A percentile compares a stretch with the other conserved stretches of the same genome.
phyloP scores from a whole-genome alignment of 2,113 vertebrate genomes.

The Uria aalge region DNA sequence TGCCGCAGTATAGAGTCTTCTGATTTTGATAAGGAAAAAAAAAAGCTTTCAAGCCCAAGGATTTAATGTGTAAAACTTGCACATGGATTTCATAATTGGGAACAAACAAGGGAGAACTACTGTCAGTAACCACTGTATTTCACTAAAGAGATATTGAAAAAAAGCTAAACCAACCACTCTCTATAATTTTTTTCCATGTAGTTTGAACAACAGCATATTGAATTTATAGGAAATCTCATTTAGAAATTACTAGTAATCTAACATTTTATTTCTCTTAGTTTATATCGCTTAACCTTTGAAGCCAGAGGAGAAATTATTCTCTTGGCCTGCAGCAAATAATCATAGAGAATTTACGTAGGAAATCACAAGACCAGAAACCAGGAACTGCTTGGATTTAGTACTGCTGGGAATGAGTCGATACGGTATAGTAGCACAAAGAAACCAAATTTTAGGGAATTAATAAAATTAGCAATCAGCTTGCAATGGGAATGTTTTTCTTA shows the following conservation, averaged over 20 bases:
- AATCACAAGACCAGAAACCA: background rate
- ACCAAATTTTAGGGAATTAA: background rate
- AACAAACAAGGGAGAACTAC: background rate
- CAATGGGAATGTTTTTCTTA: background rate
- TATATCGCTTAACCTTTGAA: background rate
- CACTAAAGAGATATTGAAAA: background rate
- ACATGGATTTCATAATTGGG: background rate
- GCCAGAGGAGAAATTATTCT: background rate
- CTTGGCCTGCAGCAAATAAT: background rate
- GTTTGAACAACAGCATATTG: background rate
- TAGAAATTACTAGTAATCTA: background rate
- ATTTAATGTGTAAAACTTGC: background rate
- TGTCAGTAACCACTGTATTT: background rate
- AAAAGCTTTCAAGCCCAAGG: background rate
- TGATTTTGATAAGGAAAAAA: background rate
- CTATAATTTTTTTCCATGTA: background rate
- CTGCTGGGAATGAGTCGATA: background rate
- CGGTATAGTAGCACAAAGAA: background rate
- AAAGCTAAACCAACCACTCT: background rate
- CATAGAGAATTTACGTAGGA: background rate
- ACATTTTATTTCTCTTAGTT: background rate
- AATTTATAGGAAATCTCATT: background rate
- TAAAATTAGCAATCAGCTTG: background rate
- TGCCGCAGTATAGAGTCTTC: background rate
- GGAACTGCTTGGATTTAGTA: background rate